These are phyloP conservation scores for Pocillopora grandis DNA, from an alignment of 92 coral and sea anemone species.

Conservation along the genomic window DNA sequence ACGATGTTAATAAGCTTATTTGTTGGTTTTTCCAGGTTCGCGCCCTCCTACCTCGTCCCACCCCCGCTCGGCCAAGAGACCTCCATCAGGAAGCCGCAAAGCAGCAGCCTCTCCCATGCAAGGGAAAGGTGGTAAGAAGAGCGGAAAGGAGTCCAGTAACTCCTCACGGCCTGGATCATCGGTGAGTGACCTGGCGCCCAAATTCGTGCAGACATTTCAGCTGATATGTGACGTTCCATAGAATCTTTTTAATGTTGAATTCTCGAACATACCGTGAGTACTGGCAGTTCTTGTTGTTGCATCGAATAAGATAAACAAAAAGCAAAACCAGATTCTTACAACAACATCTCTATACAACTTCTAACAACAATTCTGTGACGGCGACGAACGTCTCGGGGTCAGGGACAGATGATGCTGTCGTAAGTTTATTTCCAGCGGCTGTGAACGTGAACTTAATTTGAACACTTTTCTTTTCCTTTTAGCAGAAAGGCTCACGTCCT, in stretches of 20 bases:
- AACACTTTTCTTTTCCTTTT: neutral
- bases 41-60: slow-evolving; percentile 84
- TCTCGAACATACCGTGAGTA: too few species aligned
- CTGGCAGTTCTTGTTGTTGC: neutral
- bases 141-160: slow-evolving; percentile 81
- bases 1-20: neutral
- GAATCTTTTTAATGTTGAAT: too few species aligned
- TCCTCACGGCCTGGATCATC: slow-evolving; percentile 89
- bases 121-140: slow-evolving; percentile 69
- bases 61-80: slow-evolving; percentile 85
- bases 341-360: too few species aligned
- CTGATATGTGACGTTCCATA: neutral
- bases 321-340: too few species aligned
- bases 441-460: neutral
- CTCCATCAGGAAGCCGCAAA: slow-evolving; percentile 74
- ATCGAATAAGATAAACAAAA: neutral
- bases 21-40: slow-evolving; percentile 55
- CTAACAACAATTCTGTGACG: too few species aligned
- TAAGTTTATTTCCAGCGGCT: too few species aligned
- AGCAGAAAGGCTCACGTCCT: slow-evolving; percentile 72
- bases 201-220: neutral
- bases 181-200: slow-evolving; percentile 39
- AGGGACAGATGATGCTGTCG: too few species aligned
- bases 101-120: slow-evolving; percentile 65
- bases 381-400: too few species aligned